These are phyloP conservation scores for Exaiptasia diaphana DNA, from an alignment of 64 coral and sea anemone genomes.

Conservation along the genomic window DNA sequence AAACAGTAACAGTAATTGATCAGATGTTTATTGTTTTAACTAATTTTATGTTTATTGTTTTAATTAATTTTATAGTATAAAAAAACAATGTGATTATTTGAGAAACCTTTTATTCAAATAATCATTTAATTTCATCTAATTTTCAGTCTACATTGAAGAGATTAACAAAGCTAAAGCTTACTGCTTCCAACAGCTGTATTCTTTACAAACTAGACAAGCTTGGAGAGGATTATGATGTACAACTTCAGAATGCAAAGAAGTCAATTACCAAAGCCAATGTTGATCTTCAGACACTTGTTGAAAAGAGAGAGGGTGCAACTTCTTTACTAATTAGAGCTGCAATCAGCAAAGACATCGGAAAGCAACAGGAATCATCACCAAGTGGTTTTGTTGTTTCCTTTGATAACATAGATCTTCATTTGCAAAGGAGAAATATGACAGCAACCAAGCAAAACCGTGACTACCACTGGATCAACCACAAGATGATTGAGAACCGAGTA, in stretches of 20 bases:
- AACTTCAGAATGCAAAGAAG: not conserved
- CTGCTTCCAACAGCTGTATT: slow-evolving; percentile 18
- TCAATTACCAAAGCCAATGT: slow-evolving; percentile 12
- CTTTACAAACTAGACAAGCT: slow-evolving; percentile 33
- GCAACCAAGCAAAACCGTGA: slow-evolving; percentile 46
- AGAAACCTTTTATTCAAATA: too few relatives aligned
- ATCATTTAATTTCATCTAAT: not conserved
- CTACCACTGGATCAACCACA: slow-evolving; percentile 60
- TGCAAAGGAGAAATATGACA: slow-evolving; percentile 55
- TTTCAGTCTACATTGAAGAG: slow-evolving; percentile 41
- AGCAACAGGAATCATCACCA: not conserved
- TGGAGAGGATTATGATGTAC: slow-evolving; percentile 7
- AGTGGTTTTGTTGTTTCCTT: slow-evolving; percentile 52
- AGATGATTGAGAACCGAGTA: slow-evolving; percentile 39
- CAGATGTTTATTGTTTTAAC: too few relatives aligned
- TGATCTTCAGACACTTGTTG: slow-evolving; percentile 4
- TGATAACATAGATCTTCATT: slow-evolving; percentile 52
- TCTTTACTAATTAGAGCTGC: not conserved
- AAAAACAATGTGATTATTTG: too few relatives aligned
- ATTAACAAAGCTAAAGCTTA: slow-evolving; percentile 41
- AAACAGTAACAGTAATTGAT: too few relatives aligned
- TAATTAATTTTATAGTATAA: too few relatives aligned
- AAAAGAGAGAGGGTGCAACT: not conserved
- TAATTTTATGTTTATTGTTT: too few relatives aligned
- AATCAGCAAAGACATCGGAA: not conserved